Base-by-base conservation (phyloP, 2,888 invertebrate genomes). In the Caenorhabditis doughertyi region DNA sequence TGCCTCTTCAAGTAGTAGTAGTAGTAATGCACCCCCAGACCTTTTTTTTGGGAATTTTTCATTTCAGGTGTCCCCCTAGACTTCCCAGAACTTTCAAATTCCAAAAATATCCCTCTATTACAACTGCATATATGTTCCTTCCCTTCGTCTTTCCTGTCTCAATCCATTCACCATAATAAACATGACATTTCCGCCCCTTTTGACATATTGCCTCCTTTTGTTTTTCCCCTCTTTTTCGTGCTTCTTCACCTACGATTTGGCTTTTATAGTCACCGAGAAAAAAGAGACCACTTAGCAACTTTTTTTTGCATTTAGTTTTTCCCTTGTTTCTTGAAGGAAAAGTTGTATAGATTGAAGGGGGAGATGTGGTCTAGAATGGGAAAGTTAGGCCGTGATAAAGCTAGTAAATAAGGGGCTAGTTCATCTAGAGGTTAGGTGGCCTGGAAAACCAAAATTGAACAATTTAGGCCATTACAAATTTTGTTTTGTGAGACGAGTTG, bases 11-110 rank as follows among this genome's bases (percentile, higher is more conserved):
- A 65, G 65, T 65, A 76, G 76, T 76, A 67, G 60, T 68, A 65
- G 65, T 65, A 76, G 76, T 76, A 67, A 68, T 68, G 74, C 74
- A 67, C 74, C 74, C 74, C n/a, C n/a, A n/a, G 67, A 74, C 67
- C 58, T 55, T 65, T 74, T 56, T 44, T 56, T 56, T 76, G 58
- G 47, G 65, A 51, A 21, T 53, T 62, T 73, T 73, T 53, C 42
- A 21, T 32, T n/a, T n/a, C n/a, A n/a, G n/a, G n/a, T 29, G 56
- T 35, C 16, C 29, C 29, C 53, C 53, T 32, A 7, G 42, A 7
- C 56, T 51, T 51, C 25, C 27, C 13, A 27, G 53, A 13, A 42
- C 13, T 42, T 13, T 16, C 5, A 32, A 32, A 32, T 39, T 39
- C 39, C 39, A 39, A 39, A 5, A 13, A 3, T 39, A 13, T 13